Conservation (phyloP, 1,140 invertebrate genomes). For the Triops longicaudatus region DNA sequence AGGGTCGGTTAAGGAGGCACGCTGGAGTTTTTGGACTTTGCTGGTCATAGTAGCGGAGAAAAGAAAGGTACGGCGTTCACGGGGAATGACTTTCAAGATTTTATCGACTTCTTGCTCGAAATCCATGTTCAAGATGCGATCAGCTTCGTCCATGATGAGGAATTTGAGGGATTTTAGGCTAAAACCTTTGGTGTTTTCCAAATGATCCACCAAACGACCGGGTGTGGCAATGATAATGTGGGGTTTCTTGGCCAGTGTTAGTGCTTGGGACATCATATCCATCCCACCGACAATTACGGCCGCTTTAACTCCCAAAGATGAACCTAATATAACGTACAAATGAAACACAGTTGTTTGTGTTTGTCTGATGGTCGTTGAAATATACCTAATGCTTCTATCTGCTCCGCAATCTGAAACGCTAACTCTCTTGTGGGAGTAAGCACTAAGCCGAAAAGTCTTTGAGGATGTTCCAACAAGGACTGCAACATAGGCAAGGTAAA, state of each 20-base stretch:
- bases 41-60: slow-evolving; percentile 99
- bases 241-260: slow-evolving; percentile 86
- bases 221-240: slow-evolving; percentile 92
- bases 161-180: slow-evolving; percentile 79
- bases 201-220: slow-evolving; percentile 77
- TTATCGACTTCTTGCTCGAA: slow-evolving; percentile 95
- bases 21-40: slow-evolving; percentile 91
- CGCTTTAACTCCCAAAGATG: slow-evolving; percentile 84
- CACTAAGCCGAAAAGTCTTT: slow-evolving; percentile 86
- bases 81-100: slow-evolving; percentile 76
- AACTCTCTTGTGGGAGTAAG: slow-evolving; percentile 95
- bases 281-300: slow-evolving; percentile 95
- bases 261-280: slow-evolving; percentile 89
- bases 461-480: slow-evolving; percentile 76
- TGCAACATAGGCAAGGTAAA: slow-evolving; percentile 95
- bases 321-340: slow-evolving; percentile 42
- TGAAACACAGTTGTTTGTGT: not conserved
- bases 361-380: slow-evolving; percentile 23
- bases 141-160: slow-evolving; percentile 93
- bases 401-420: slow-evolving; percentile 91
- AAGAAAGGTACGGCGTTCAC: slow-evolving; percentile 75
- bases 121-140: slow-evolving; percentile 91
- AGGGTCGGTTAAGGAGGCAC: slow-evolving; percentile 84
- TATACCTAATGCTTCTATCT: slow-evolving; percentile 84
- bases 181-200: slow-evolving; percentile 91